Conservation (phyloP, 2,888 invertebrate genomes). For the Melanophora roralis region DNA sequence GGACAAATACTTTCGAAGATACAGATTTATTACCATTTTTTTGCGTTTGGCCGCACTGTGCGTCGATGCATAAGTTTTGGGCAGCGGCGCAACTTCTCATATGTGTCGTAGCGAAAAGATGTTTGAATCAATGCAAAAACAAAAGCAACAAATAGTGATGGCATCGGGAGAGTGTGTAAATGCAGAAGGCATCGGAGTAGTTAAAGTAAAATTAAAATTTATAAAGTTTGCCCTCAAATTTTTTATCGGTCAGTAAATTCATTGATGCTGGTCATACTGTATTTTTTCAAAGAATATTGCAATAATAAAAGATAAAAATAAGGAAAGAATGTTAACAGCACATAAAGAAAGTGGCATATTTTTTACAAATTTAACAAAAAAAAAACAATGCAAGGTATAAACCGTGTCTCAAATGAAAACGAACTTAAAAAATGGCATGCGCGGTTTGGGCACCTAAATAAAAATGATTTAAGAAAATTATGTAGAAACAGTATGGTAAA, state of each 20-base stretch:
- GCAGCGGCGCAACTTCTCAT: constrained; percentile 44
- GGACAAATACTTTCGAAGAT: too few relatives aligned
- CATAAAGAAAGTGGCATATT: constrained; percentile 13
- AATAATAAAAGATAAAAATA: constrained; percentile 28
- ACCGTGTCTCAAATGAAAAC: neutral
- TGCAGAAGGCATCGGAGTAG: constrained; percentile 25
- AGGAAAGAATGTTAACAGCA: too few relatives aligned
- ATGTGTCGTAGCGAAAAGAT: constrained; percentile 25
- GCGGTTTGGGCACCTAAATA: constrained; percentile 30
- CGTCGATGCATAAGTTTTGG: constrained; percentile 27
- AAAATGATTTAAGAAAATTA: constrained; percentile 25
- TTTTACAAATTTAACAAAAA: constrained; percentile 2
- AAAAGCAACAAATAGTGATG: constrained; percentile 20
- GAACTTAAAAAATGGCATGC: constrained; percentile 25
- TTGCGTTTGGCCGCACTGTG: too few relatives aligned
- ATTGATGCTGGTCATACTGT: constrained; percentile 28
- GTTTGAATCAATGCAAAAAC: constrained; percentile 2
- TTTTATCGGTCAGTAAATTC: constrained; percentile 38
- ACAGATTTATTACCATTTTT: too few relatives aligned
- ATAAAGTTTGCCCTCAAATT: constrained; percentile 43
- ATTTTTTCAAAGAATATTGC: constrained; percentile 4
- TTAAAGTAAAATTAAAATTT: constrained; percentile 24
- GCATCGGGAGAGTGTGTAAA: constrained; percentile 25
- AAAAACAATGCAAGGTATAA: neutral
- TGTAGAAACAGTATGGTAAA: constrained; percentile 22